These are phyloP conservation scores for Drosophila leontia DNA, from an alignment of 1,140 invertebrate species.

Conservation along the genomic window DNA sequence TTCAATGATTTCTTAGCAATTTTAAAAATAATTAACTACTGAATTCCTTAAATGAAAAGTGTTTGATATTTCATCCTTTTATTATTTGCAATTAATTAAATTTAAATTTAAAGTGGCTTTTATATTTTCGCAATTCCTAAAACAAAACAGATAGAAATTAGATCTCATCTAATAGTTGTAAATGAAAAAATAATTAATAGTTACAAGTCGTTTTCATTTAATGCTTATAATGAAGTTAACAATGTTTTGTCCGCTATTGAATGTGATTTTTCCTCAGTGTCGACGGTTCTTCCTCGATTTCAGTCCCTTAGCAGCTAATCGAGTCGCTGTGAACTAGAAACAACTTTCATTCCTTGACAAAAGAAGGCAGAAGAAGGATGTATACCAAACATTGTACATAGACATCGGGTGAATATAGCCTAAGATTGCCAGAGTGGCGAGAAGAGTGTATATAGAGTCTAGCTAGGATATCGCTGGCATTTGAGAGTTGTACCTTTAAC, in stretches of 20 bases:
- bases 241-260: not conserved
- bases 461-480: conserved; percentile 44
- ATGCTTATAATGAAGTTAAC: not conserved
- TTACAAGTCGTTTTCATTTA: not conserved
- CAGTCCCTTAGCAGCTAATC: not conserved
- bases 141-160: not conserved
- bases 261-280: conserved; percentile 1
- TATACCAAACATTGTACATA: conserved; percentile 29
- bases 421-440: conserved; percentile 48
- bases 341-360: conserved; percentile 5
- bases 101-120: not conserved
- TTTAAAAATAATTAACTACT: too few relatives aligned
- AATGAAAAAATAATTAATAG: not conserved
- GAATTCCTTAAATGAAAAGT: too few relatives aligned
- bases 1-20: not conserved
- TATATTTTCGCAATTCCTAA: not conserved
- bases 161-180: too few relatives aligned
- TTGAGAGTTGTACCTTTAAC: conserved; percentile 77
- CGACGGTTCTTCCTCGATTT: not conserved
- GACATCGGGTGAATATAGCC: conserved; percentile 17
- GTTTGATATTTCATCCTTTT: not conserved
- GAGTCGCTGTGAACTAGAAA: not conserved
- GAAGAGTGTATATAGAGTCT: conserved; percentile 33
- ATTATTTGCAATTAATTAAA: not conserved
- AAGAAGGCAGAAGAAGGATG: not conserved